Conservation (phyloP, 2,888 invertebrate genomes). For the Lithophane ornitopus region DNA sequence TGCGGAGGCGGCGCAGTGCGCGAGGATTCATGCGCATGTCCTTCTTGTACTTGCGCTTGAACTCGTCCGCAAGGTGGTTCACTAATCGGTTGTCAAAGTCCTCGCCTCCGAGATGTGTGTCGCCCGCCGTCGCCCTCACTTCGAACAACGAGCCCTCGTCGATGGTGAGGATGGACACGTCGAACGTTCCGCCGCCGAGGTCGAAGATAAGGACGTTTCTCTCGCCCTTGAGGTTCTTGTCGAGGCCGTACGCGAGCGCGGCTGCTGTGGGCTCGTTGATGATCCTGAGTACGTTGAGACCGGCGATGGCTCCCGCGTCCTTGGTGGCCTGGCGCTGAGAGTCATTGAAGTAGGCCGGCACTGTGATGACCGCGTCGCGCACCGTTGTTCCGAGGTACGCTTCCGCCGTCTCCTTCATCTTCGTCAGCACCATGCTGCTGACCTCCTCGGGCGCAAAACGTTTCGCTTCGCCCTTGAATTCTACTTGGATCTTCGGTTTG, state of each 20-base stretch:
- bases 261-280: constrained; percentile 97
- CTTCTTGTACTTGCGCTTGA: constrained; percentile 93
- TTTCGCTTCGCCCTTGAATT: constrained; percentile 92
- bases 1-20: constrained; percentile 93
- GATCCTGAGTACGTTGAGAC: constrained; percentile 96
- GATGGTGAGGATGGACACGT: constrained; percentile 97
- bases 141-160: constrained; percentile 96
- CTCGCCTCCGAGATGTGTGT: constrained; percentile 94
- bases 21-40: constrained; percentile 92
- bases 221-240: constrained; percentile 94
- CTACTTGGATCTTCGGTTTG: constrained; percentile 93
- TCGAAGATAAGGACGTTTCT: constrained; percentile 94
- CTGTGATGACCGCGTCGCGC: constrained; percentile 94
- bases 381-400: constrained; percentile 92
- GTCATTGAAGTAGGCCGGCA: constrained; percentile 95
- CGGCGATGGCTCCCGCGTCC: constrained; percentile 96
- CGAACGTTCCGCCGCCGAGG: constrained; percentile 96
- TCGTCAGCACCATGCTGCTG: constrained; percentile 94
- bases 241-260: constrained; percentile 95
- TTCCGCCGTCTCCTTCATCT: constrained; percentile 95
- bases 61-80: constrained; percentile 93
- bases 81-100: constrained; percentile 93
- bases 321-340: constrained; percentile 95
- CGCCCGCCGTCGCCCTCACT: constrained; percentile 95
- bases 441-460: constrained; percentile 93